Conservation (phyloP, 2,797 vertebrate genomes). For the Vultur gryphus region DNA sequence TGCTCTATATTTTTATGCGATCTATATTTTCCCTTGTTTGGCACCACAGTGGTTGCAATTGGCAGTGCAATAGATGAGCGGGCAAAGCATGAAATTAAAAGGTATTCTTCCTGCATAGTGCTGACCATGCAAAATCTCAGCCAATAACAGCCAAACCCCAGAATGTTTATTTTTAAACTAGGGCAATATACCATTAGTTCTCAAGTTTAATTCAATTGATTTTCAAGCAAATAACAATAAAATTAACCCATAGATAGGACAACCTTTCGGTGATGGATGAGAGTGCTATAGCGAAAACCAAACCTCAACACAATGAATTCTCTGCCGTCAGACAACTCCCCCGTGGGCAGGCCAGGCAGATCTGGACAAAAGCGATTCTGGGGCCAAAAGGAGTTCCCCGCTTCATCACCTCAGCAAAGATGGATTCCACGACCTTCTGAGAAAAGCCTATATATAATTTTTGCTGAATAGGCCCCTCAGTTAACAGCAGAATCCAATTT, state of each 20-base stretch:
- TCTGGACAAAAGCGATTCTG: neutral
- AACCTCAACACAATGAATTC: neutral
- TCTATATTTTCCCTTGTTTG: conserved; percentile 25
- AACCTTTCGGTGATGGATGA: neutral
- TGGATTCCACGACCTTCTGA: conserved; percentile 52
- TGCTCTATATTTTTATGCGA: neutral
- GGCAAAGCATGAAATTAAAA: conserved; percentile 49
- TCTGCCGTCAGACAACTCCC: neutral
- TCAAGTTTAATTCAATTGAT: conserved; percentile 44
- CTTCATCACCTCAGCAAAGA: conserved; percentile 31
- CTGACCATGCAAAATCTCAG: neutral
- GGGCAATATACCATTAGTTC: conserved; percentile 32
- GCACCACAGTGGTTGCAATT: conserved; percentile 11
- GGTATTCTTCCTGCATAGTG: neutral
- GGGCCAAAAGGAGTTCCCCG: conserved; percentile 48
- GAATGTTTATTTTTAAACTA: conserved; percentile 49
- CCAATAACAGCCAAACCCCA: neutral
- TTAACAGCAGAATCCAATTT: conserved; percentile 74
- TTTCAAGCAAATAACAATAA: conserved; percentile 37
- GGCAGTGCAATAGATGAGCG: conserved; percentile 36
- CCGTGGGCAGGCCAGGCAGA: neutral
- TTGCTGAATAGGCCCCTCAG: conserved; percentile 62
- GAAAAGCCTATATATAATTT: conserved; percentile 57
- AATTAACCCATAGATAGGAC: neutral
- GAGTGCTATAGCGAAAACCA: neutral